A percentile compares a stretch with the other conserved stretches of the same genome.
Conservation (phyloP, 1,140 invertebrate species). For the Vanessa atalanta region DNA sequence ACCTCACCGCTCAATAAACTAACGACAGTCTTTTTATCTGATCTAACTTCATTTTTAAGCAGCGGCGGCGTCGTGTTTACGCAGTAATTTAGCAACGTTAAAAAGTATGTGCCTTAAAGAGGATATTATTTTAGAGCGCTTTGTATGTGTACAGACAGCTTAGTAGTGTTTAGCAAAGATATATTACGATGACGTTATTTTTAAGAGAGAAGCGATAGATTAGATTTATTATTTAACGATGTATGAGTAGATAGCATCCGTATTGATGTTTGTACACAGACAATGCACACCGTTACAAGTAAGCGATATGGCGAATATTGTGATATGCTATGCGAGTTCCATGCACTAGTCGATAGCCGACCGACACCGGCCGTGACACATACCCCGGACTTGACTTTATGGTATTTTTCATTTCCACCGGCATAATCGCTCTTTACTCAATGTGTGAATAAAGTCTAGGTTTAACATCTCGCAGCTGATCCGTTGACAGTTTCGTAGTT, state of each 20-base stretch:
- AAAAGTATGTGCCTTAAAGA: constrained; percentile 35
- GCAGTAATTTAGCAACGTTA: constrained; percentile 3
- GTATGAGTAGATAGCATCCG: neutral
- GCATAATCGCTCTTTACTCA: constrained; percentile 2
- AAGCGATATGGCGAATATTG: constrained; percentile 27
- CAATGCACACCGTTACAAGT: constrained; percentile 21
- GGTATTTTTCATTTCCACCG: neutral
- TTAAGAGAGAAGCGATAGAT: constrained; percentile 10
- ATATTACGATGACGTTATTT: constrained; percentile 22
- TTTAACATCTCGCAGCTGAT: neutral
- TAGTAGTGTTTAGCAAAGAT: neutral
- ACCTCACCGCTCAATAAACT: neutral
- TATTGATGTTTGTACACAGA: constrained; percentile 30
- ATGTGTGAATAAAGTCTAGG: neutral
- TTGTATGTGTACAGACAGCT: constrained; percentile 30
- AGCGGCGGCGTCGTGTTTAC: neutral
- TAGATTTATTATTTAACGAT: constrained; percentile 16
- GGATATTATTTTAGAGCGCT: constrained; percentile 15
- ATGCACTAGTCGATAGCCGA: neutral
- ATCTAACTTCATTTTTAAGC: too few relatives aligned
- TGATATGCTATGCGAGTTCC: constrained; percentile 18
- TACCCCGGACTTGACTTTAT: constrained; percentile 13
- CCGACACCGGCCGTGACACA: neutral
- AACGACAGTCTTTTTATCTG: neutral
- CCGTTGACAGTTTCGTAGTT: constrained; percentile 7